phyloP scores from a whole-genome alignment of 2,797 vertebrate genomes.

The Furcifer pardalis region DNA sequence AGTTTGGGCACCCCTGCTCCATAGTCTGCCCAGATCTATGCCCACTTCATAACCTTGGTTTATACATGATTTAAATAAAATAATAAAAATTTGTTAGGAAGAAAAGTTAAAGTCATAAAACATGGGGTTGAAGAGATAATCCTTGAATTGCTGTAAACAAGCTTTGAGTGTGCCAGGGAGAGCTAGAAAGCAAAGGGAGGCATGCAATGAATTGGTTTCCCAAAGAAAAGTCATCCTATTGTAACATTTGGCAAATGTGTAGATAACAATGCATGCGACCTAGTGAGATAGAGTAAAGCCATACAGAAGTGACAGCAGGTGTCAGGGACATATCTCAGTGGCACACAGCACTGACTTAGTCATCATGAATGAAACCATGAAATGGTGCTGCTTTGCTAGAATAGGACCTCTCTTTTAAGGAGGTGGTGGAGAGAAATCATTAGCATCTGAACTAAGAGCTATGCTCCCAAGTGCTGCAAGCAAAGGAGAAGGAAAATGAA shows the following conservation, averaged over 20 bases:
- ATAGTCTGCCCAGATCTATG: no score
- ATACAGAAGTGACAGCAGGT: slow-evolving; percentile 29
- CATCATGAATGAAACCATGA: slow-evolving; percentile 59
- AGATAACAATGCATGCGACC: slow-evolving; percentile 52
- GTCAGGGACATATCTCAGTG: slow-evolving; percentile 48
- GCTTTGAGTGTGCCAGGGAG: slow-evolving; percentile 13
- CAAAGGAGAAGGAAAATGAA: neutral
- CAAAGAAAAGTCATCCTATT: slow-evolving; percentile 51
- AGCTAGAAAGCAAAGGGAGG: slow-evolving; percentile 8
- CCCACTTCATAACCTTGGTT: no score
- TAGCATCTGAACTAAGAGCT: slow-evolving; percentile 30
- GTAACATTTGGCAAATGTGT: slow-evolving; percentile 44
- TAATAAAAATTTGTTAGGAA: neutral
- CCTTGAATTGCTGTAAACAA: slow-evolving; percentile 43
- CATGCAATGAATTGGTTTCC: slow-evolving; percentile 59
- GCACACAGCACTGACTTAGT: slow-evolving; percentile 23
- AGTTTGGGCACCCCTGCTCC: no score
- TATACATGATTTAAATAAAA: no score
- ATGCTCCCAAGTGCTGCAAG: no score
- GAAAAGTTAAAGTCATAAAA: slow-evolving; percentile 40
- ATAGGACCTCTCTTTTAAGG: slow-evolving; percentile 37
- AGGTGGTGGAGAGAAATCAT: neutral
- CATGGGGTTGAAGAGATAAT: slow-evolving; percentile 34
- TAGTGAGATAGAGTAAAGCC: slow-evolving; percentile 31
- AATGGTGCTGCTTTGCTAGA: slow-evolving; percentile 39